Conservation (phyloP, 2,888 invertebrate genomes). For the Coleophora flavipennella region DNA sequence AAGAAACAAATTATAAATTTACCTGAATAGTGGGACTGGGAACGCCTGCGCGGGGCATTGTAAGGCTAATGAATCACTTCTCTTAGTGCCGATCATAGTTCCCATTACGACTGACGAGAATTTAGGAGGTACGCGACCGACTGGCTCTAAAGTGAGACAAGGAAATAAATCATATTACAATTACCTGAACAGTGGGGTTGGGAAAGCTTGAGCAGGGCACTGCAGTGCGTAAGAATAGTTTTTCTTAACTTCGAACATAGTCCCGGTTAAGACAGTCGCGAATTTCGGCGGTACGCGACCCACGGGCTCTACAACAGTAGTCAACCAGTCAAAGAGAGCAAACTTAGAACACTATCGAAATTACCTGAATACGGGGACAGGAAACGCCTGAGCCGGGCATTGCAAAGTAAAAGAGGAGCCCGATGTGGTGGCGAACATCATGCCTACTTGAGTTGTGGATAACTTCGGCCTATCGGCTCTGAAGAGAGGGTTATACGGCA, state of each 20-base stretch:
- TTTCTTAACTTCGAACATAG: constrained; percentile 70
- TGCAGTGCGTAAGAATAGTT: constrained; percentile 58
- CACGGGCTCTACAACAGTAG: constrained; percentile 44
- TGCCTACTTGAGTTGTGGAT: constrained; percentile 59
- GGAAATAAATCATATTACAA: constrained; percentile 18
- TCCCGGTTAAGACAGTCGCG: constrained; percentile 63
- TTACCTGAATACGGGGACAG: constrained; percentile 66
- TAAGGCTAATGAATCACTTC: constrained; percentile 62
- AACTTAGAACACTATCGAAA: constrained; percentile 15
- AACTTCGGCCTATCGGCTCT: constrained; percentile 60
- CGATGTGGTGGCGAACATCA: constrained; percentile 72
- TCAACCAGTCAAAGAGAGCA: constrained; percentile 23
- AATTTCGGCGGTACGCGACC: constrained; percentile 70
- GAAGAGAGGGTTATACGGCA: constrained; percentile 43
- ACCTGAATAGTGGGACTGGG: constrained; percentile 77
- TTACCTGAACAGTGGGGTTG: constrained; percentile 71
- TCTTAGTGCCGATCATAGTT: constrained; percentile 69
- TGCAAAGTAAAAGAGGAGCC: constrained; percentile 70
- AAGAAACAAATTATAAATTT: constrained; percentile 16
- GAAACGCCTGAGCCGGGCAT: constrained; percentile 81
- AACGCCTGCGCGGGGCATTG: constrained; percentile 79
- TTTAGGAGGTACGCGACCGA: constrained; percentile 78
- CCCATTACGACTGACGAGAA: constrained; percentile 76
- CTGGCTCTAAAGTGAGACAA: constrained; percentile 71
- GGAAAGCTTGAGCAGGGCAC: constrained; percentile 81